Base-by-base conservation (phyloP, 2,888 invertebrate genomes). In the Synergus gifuensis region DNA sequence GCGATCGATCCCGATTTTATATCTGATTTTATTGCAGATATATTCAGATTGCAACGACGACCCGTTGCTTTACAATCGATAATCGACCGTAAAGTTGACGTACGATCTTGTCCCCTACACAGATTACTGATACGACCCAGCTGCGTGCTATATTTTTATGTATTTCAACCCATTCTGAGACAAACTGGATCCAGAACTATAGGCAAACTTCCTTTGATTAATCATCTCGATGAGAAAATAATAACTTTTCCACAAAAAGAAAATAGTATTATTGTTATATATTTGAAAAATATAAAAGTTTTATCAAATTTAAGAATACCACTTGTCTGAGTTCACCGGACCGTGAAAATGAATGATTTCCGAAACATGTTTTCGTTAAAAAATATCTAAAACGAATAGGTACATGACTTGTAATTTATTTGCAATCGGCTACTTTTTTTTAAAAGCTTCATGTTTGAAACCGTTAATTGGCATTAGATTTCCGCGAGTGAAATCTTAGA, bases 31-130 rank as follows among this genome's bases (percentile, higher is more conserved):
- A 22, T 46, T 12, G 22, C 22, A 4, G 22, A 28, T 14, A 60
- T 28, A 36, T 36, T 4, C 5, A 11, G 4, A 54, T 69, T 16
- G 18, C 36, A 36, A 42, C 16, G 18, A 62, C n/a, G 9, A 78
- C 46, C 28, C 40, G 64, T 82, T 78, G 86, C 83, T 85, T 83
- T 83, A 85, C 81, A 82, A 79, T 78, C 81, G 84, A 84, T 86
- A 86, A 87, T 87, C 86, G 85, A 81, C 82, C 82, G 81, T 85
- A 83, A 87, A 85, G 78, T 82, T 83, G 85, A 86, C 84, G 81
- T 83, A 84, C 79, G 86, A 85, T 79, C 83, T 81, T 82, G 85
- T 83, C 83, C 54, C 66, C 9, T 60, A 22, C 22, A 14, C 54
- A 9, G 54, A n/a, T 54, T n/a, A 9, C 54, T 54, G 54, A 54